Evolutionary conservation across 2,888 invertebrate species (phyloP).

Genomic region (Leucoptera coffeella): DNA sequence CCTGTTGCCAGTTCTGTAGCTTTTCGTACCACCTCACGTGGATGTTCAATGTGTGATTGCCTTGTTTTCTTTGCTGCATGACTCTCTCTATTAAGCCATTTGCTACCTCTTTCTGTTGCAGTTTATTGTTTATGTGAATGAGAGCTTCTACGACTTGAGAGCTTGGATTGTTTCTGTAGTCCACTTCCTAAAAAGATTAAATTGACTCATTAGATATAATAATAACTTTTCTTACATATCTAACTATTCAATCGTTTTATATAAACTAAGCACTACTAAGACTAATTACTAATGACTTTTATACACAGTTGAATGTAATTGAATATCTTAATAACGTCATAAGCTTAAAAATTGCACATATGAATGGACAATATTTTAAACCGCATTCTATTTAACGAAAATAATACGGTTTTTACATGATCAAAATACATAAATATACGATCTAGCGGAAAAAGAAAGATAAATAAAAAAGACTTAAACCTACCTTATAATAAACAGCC

Average conservation of each 20-base stretch:
- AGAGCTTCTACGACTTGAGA: slow-evolving; percentile 88
- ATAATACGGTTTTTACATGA: too few species aligned
- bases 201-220: too few species aligned
- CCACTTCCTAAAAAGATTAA: slow-evolving; percentile 64
- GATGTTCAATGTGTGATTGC: slow-evolving; percentile 52
- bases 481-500: slow-evolving; percentile 56
- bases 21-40: slow-evolving; percentile 98
- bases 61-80: slow-evolving; percentile 69
- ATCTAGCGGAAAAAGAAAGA: slow-evolving; percentile 1
- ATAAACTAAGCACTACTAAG: too few species aligned
- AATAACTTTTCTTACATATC: too few species aligned
- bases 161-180: slow-evolving; percentile 78
- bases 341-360: too few species aligned
- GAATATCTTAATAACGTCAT: too few species aligned
- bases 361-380: too few species aligned
- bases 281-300: too few species aligned
- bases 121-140: slow-evolving; percentile 95
- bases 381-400: too few species aligned
- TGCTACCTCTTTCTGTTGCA: slow-evolving; percentile 97
- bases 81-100: slow-evolving; percentile 88
- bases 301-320: too few species aligned
- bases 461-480: background rate
- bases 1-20: slow-evolving; percentile 97
- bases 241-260: too few species aligned
- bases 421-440: too few species aligned